Base-by-base conservation (phyloP, 2,113 vertebrate species). In the Bujurquina vittata region DNA sequence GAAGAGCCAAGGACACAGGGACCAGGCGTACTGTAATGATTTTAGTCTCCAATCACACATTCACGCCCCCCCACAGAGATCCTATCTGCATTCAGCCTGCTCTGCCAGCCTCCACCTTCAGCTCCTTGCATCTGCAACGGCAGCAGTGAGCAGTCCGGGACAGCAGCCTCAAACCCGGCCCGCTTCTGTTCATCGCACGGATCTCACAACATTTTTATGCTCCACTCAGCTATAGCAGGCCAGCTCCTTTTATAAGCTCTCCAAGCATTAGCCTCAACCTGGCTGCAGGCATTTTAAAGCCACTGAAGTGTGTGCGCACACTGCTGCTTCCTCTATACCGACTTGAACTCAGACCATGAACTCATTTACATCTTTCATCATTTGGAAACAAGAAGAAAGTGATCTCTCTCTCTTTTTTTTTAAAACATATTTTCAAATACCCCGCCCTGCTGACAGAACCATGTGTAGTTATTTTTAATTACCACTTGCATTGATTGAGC, bases 11-110 rank as follows among this genome's bases (percentile, higher is more conserved):
- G 95, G 95, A 94, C 95, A 94, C 89, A 79, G 92, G 91, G 94
- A 95, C 93, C 94, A 94, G 91, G 92, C 91, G 56, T 84, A 83
- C 90, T 84, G 90, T 95, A 95, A 95, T 94, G 94, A 95, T 95
- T 95, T 95, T 95, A 93, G 94, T 94, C 93, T 95, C 93, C 92
- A 87, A 94, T 95, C 94, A 90, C 95, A 95, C 91, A 77, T 93
- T 87, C 90, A 83, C 31, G 83, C 88, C 90, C 90, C 91, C 94
- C 93, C 88, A 80, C 84, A 76, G 91, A 92, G 93, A 94, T 94
- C 81, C 91, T 94, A 94, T 95, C 94, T 91, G 90, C 87, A 90
- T 90, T 87, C 91, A 94, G 80, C 79, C 76, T 23, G 37, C 90
- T 90, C 85, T 84, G 82, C 85, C 91, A 90, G 89, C 84, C 77